Base-by-base conservation (phyloP, 2,113 vertebrate genomes). In the Felis chaus region DNA sequence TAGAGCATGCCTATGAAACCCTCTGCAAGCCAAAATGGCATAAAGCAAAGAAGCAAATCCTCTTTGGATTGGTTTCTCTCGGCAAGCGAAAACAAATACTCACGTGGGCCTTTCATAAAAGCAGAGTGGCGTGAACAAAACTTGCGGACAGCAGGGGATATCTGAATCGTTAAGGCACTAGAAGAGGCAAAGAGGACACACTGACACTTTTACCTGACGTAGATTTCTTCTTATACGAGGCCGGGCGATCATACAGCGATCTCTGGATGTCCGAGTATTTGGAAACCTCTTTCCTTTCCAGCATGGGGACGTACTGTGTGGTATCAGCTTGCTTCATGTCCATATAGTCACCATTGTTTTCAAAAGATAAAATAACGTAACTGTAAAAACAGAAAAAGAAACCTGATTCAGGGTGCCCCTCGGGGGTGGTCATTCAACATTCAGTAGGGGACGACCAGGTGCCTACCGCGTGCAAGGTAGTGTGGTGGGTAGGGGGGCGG, bases 281-380 rank as follows among this genome's bases (percentile, higher is more conserved):
- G 14, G 99, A 99, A 55, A 99, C 97, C 31, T 99, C 99, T 95
- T 99, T 99, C 97, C 99, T 99, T 98, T 99, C 99, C 97, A 99
- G 98, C 99, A 99, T 99, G 65, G 99, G 99, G 55, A 99, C 99
- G 0, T 99, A 99, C 97, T 99, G 99, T 55, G 99, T 99, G 36
- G 98, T 99, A 53, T 99, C 99, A 2, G 99, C 99, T 98, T 99
- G 99, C 98, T 99, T 99, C 99, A 99, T 99, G 97, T 99, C 99
- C 99, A 99, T 99, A 97, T 99, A 99, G 98, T 99, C 99, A 7
- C 99, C 99, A 94, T 99, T 99, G 98, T 99, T 99, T 99, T 99
- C 99, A 91, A 99, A 99, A 27, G 99, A 99, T 93, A 99, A 97
- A 98, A 99, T 99, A 97, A 99, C 99, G 12, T 99, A 99, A 96